Conservation (phyloP, 1,140 invertebrate genomes). For the Drosophila arizonae region DNA sequence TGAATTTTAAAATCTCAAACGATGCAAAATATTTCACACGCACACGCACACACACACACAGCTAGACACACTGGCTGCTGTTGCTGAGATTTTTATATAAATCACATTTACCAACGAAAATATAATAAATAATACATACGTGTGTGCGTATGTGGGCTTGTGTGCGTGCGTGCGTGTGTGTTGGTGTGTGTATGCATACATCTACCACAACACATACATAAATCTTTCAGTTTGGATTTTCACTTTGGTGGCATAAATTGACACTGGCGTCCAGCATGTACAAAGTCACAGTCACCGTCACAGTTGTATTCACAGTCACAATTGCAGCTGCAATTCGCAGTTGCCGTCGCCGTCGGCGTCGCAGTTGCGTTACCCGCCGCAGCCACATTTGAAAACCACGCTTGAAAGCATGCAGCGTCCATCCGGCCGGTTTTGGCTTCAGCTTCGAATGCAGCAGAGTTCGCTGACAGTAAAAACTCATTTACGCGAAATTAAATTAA, state of each 20-base stretch:
- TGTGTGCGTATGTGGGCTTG: constrained; percentile 5
- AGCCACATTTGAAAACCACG: constrained; percentile 73
- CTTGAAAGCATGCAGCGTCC: constrained; percentile 66
- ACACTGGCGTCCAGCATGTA: constrained; percentile 62
- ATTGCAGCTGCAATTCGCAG: constrained; percentile 3
- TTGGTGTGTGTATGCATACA: constrained; percentile 9
- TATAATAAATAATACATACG: constrained; percentile 68
- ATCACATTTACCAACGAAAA: constrained; percentile 70
- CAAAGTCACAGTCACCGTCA: constrained; percentile 25
- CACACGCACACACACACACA: constrained; percentile 40
- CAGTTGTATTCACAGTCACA: constrained; percentile 2
- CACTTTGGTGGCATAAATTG: constrained; percentile 80
- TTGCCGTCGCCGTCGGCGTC: neutral
- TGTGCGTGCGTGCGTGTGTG: constrained; percentile 3
- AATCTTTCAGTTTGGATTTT: constrained; percentile 80
- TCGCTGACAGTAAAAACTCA: constrained; percentile 80
- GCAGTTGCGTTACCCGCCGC: neutral
- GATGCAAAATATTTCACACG: constrained; percentile 73
- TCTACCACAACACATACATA: constrained; percentile 48
- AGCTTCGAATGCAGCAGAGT: constrained; percentile 64
- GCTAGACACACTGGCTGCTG: constrained; percentile 16
- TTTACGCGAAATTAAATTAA: constrained; percentile 81
- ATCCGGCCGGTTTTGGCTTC: constrained; percentile 31
- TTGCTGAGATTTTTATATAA: constrained; percentile 72
- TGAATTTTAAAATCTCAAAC: constrained; percentile 74